Evolutionary conservation across 2,113 vertebrate genomes (phyloP), one percentile per base, ranked within the genome.

Genomic region (Oreamnos americanus): DNA sequence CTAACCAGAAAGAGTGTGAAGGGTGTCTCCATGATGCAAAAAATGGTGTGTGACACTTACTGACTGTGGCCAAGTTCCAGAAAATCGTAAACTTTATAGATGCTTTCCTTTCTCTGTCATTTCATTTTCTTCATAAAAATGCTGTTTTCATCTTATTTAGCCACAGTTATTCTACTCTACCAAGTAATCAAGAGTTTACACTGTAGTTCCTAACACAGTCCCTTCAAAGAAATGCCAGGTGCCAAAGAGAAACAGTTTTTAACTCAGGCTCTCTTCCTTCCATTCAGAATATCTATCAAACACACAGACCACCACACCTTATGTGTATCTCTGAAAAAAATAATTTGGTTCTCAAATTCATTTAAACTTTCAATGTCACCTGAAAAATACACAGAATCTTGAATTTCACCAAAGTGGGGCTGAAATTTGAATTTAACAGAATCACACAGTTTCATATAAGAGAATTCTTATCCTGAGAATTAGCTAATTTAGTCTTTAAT

Each of bases 371-470:
- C 8, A 91, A 60, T 51, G n/a, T 55, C 74, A 87, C n/a, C 43
- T 53, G 90, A 83, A 64, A 36, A 95, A 90, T 33, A 86, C 91
- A 58, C 0, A 89, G 53, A 78, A 93, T 78, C 78, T 87, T 49
- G 10, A 49, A 87, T 49, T 79, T 83, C 62, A 87, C 26, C 49
- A 92, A 93, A 94, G 86, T 79, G 23, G 19, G 58, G 49, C 1
- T 23, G 57, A 92, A 86, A 94, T 7, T 21, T 85, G 49, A 96
- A 86, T 76, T 94, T 96, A 84, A 64, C 6, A 95, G 82, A 86
- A 76, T 36, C 62, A 88, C 28, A 88, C 30, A 85, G 39, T 90
- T 94, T 76, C 78, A 83, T 2, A 26, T 57, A 55, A 96, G 82
- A 84, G 43, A 87, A 88, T 83, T 74, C 36, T 39, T 78, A 26